These are phyloP conservation scores for Hydractinia echinata DNA, from an alignment of 30 jellyfish, hydroid and myxozoan species.

Conservation along the genomic window DNA sequence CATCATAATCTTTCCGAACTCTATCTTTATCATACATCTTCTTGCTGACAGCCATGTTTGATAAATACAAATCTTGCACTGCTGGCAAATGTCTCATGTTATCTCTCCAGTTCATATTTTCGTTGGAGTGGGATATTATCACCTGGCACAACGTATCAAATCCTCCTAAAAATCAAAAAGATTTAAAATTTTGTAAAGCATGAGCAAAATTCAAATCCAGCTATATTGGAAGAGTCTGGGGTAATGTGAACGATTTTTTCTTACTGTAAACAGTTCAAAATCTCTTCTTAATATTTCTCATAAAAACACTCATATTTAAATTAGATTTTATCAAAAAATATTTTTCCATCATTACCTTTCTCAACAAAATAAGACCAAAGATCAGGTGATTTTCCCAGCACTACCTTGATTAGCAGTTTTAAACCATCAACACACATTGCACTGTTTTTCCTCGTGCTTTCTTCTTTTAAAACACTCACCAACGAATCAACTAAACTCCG, in stretches of 20 bases:
- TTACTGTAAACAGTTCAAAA: too few relatives aligned
- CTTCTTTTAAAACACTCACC: not conserved
- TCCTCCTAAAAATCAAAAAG: conserved; percentile 6
- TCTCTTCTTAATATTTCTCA: too few relatives aligned
- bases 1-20: conserved; percentile 35
- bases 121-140: not conserved
- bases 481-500: conserved; percentile 11
- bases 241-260: too few relatives aligned
- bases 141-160: conserved; percentile 6
- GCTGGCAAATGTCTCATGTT: conserved; percentile 18
- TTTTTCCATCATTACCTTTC: not conserved
- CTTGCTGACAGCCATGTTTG: not conserved
- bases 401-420: not conserved
- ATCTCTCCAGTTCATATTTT: conserved; percentile 22
- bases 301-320: too few relatives aligned
- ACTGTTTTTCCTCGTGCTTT: not conserved
- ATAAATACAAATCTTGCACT: conserved; percentile 8
- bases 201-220: too few relatives aligned
- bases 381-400: not conserved
- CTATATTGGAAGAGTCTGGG: too few relatives aligned
- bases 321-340: too few relatives aligned
- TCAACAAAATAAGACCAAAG: conserved; percentile 3
- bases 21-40: not conserved
- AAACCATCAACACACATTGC: not conserved
- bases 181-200: too few relatives aligned